Percentiles rank a stretch among this genome's conserved stretches.
Evolutionary conservation across 2,888 invertebrate species (phyloP).

Genomic region (Spodoptera picta): DNA sequence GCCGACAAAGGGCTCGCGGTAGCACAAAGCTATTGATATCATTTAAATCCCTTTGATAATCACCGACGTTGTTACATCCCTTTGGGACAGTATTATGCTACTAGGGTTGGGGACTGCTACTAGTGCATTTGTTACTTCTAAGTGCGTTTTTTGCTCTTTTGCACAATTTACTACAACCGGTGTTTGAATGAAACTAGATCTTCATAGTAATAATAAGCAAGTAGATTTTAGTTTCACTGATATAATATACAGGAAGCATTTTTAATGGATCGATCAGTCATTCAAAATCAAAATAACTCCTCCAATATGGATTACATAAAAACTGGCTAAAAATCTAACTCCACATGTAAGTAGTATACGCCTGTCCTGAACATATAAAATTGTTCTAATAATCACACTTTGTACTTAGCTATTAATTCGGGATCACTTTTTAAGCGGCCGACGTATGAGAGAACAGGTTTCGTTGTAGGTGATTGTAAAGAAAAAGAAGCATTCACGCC

Average conservation of each 20-base stretch:
- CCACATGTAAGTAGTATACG: too few relatives aligned
- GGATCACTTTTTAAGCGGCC: slow-evolving; percentile 80
- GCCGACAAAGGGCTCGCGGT: slow-evolving; percentile 83
- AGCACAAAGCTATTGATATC: slow-evolving; percentile 86
- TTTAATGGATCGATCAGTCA: too few relatives aligned
- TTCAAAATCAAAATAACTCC: too few relatives aligned
- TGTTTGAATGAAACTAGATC: too few relatives aligned
- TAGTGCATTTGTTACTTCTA: background rate
- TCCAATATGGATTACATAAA: too few relatives aligned
- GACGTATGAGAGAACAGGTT: slow-evolving; percentile 82
- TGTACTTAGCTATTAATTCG: slow-evolving; percentile 81
- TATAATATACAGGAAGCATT: too few relatives aligned
- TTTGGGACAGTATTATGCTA: slow-evolving; percentile 44
- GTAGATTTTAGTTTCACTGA: too few relatives aligned
- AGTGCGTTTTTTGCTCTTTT: too few relatives aligned
- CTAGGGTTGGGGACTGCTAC: too few relatives aligned
- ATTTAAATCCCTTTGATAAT: slow-evolving; percentile 83
- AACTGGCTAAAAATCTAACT: too few relatives aligned
- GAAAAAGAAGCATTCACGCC: slow-evolving; percentile 78
- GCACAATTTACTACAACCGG: too few relatives aligned
- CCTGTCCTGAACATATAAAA: background rate
- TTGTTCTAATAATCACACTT: slow-evolving; percentile 78
- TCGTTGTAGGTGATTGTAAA: slow-evolving; percentile 69
- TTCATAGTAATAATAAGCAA: too few relatives aligned
- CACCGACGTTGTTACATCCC: slow-evolving; percentile 74